Evolutionary conservation across 2,113 vertebrate species (phyloP).

Genomic region (Nyctibius bracteatus): DNA sequence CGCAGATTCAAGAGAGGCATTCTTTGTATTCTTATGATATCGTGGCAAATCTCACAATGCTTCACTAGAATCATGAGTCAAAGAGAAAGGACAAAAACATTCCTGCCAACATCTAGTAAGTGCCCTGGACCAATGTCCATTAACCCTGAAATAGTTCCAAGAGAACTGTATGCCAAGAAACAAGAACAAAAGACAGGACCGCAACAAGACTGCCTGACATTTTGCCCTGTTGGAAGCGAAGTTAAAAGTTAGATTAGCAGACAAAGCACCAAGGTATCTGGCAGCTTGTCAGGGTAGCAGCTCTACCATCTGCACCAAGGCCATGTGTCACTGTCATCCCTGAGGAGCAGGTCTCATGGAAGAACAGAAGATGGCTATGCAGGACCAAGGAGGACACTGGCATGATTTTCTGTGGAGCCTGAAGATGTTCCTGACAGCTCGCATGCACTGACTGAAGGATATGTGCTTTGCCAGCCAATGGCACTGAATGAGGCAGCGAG

Average conservation of each 20-base stretch:
- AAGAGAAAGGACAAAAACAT: slow-evolving; percentile 5
- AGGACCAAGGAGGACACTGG: slow-evolving; percentile 26
- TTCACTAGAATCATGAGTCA: not conserved
- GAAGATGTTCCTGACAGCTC: not conserved
- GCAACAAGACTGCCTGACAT: not conserved
- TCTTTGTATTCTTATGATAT: not conserved
- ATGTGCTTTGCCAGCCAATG: not conserved
- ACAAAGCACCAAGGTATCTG: slow-evolving; percentile 33
- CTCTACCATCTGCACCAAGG: slow-evolving; percentile 47
- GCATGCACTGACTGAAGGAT: fast-evolving
- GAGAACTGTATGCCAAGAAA: slow-evolving; percentile 18
- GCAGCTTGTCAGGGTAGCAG: not conserved
- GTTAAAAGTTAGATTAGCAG: slow-evolving; percentile 51
- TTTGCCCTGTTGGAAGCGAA: slow-evolving; percentile 18
- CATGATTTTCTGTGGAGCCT: not conserved
- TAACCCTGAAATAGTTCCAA: slow-evolving; percentile 36
- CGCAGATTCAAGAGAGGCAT: not conserved
- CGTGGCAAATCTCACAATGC: not conserved
- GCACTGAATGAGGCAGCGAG: not conserved
- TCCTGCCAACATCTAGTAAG: not conserved
- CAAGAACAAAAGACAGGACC: not conserved
- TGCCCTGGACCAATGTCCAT: not conserved
- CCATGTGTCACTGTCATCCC: slow-evolving; percentile 41
- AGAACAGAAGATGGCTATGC: slow-evolving; percentile 29
- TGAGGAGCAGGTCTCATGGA: slow-evolving; percentile 16